Percentiles rank a stretch among this genome's conserved stretches.
phyloP scores from a whole-genome alignment of 2,113 vertebrate species.

The Formicarius rufipectus region DNA sequence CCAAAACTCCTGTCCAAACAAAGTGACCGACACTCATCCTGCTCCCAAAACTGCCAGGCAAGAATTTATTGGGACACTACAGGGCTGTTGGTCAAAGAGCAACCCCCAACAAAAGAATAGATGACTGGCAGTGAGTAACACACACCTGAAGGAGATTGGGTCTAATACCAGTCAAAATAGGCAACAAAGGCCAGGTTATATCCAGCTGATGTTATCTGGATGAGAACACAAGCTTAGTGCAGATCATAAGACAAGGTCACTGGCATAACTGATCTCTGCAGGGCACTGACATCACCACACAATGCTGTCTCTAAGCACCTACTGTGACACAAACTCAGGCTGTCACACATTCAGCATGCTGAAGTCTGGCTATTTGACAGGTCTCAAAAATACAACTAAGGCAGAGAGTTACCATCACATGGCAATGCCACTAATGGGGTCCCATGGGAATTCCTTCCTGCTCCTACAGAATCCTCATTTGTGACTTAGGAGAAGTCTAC shows the following conservation, averaged over 20 bases:
- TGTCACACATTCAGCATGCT: background rate
- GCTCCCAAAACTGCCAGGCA: background rate
- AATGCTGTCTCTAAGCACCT: background rate
- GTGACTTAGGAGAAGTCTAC: background rate
- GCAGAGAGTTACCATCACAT: background rate
- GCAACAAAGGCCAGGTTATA: background rate
- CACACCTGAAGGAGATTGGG: background rate
- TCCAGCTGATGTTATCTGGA: background rate
- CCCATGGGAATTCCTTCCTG: background rate
- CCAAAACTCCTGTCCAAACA: background rate
- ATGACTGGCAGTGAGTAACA: background rate
- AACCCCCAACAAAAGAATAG: background rate
- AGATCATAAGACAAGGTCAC: background rate
- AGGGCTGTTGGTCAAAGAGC: background rate
- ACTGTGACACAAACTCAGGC: background rate
- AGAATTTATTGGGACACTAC: background rate
- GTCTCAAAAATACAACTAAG: constrained; percentile 14
- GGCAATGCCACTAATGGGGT: background rate
- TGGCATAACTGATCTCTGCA: background rate
- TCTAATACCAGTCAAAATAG: background rate
- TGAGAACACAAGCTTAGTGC: background rate
- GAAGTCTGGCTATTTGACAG: background rate
- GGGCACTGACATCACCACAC: background rate
- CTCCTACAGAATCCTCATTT: background rate
- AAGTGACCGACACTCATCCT: background rate